Evolutionary conservation across 2,113 vertebrate genomes (phyloP).

Genomic region (Muscicapa adusta): DNA sequence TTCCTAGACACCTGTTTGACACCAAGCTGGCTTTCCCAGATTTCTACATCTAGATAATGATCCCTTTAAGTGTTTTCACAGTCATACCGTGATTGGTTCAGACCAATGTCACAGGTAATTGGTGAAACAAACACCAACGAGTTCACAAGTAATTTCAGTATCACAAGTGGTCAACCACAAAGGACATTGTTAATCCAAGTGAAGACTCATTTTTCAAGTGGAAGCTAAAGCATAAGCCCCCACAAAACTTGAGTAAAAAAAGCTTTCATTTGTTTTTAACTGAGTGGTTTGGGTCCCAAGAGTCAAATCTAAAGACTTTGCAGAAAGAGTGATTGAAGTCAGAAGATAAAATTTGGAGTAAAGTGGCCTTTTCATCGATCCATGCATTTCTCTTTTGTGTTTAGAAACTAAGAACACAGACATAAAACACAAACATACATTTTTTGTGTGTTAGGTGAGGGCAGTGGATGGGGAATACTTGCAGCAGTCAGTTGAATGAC

Average conservation of each 20-base stretch:
- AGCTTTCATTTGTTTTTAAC: neutral
- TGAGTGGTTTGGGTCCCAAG: neutral
- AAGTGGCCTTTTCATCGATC: neutral
- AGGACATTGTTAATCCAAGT: neutral
- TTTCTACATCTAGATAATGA: neutral
- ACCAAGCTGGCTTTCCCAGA: neutral
- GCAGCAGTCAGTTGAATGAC: neutral
- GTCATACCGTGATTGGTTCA: neutral
- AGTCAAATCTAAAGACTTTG: neutral
- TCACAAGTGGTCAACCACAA: neutral
- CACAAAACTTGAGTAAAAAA: neutral
- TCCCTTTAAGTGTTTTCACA: slow-evolving; percentile 27
- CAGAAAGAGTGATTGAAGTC: neutral
- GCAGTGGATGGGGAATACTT: neutral
- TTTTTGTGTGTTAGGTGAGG: neutral
- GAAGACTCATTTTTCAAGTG: slow-evolving; percentile 14
- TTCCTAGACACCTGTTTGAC: neutral
- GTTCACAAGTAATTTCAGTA: neutral
- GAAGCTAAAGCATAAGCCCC: neutral
- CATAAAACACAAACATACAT: neutral
- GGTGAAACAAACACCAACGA: neutral
- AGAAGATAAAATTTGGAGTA: neutral
- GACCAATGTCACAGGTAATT: slow-evolving; percentile 15
- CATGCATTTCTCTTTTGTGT: neutral
- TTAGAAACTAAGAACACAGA: neutral